Percentiles rank a stretch among this genome's conserved stretches.
Evolutionary conservation across 37 sponge, comb jelly and placozoan species (phyloP).

Genomic region (Lycopodina hypogea): DNA sequence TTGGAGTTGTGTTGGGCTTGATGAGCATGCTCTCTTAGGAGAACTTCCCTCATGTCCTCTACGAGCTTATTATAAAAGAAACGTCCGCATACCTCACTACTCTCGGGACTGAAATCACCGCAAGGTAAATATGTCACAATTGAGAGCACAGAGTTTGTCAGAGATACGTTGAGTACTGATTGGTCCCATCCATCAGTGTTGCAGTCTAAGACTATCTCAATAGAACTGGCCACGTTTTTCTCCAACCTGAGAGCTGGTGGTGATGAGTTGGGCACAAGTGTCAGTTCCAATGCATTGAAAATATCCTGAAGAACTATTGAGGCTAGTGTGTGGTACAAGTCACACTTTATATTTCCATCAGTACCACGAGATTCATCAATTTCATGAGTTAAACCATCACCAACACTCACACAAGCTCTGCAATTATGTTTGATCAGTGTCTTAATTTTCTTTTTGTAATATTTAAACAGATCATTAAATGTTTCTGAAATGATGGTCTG

Average conservation of each 20-base stretch:
- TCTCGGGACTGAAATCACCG: neutral
- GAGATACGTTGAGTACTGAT: neutral
- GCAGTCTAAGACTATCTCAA: neutral
- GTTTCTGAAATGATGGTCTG: neutral
- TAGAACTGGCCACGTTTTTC: neutral
- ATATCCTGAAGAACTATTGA: neutral
- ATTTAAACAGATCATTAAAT: neutral
- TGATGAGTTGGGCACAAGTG: neutral
- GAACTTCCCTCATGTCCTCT: neutral
- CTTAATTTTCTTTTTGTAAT: neutral
- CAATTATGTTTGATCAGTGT: neutral
- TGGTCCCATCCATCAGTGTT: neutral
- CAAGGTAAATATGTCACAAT: neutral
- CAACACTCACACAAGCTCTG: neutral
- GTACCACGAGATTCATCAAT: neutral
- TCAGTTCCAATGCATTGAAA: conserved; percentile 1
- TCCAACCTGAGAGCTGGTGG: neutral
- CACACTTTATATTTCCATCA: neutral
- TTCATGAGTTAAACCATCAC: neutral
- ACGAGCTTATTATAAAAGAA: neutral
- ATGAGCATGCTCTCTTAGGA: neutral
- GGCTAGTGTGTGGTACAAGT: neutral
- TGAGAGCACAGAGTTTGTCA: neutral
- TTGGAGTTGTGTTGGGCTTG: neutral
- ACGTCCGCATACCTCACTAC: neutral